Percentiles rank a stretch among this genome's conserved stretches.
Conservation (phyloP, 1,140 invertebrate species). For the Eriosoma lanigerum region DNA sequence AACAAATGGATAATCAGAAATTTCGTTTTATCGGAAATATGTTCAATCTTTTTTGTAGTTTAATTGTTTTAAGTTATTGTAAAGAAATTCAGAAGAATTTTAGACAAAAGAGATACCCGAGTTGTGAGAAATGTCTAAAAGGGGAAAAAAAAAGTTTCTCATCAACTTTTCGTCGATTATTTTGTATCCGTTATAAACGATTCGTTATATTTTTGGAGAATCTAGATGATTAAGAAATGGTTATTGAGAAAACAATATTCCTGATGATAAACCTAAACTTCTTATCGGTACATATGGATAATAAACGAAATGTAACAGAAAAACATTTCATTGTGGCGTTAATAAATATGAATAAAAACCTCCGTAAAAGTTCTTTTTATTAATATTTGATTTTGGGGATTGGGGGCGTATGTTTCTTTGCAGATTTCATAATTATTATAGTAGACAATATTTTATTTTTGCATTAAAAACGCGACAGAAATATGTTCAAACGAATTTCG, state of each 20-base stretch:
- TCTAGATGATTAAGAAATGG: neutral
- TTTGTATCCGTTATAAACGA: neutral
- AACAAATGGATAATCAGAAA: no score
- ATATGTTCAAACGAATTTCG: no score
- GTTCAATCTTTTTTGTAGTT: neutral
- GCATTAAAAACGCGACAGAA: no score
- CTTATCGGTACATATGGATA: no score
- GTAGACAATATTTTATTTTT: neutral
- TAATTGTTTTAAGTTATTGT: slow-evolving; percentile 23
- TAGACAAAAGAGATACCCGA: neutral
- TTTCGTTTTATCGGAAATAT: no score
- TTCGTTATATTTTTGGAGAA: neutral
- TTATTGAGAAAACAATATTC: slow-evolving; percentile 9
- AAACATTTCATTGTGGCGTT: neutral
- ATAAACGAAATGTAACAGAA: neutral
- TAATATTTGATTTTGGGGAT: no score
- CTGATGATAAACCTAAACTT: neutral
- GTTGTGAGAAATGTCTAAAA: neutral
- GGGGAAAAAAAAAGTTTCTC: neutral
- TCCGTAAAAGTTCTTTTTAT: no score
- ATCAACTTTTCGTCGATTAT: neutral
- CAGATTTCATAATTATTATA: neutral
- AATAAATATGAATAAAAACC: no score
- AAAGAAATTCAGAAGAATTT: neutral
- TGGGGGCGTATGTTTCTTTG: no score